Conservation (phyloP, 2,888 invertebrate species). For the Cacoxenus indagator region DNA sequence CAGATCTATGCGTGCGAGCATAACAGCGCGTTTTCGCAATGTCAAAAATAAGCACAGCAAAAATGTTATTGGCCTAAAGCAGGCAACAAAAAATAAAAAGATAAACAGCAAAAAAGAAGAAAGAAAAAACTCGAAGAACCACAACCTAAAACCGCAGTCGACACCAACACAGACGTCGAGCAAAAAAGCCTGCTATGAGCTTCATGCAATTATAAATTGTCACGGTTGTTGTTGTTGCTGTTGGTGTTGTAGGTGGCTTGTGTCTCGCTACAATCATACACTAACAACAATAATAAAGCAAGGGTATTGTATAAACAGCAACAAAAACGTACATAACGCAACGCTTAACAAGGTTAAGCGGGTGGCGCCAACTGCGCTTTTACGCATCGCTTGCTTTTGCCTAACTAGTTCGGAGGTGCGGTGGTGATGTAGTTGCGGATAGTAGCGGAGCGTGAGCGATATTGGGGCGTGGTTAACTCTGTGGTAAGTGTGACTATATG, state of each 20-base stretch:
- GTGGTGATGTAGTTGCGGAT: no score
- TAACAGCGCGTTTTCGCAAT: constrained; percentile 9
- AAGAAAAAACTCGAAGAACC: neutral
- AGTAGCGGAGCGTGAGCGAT: no score
- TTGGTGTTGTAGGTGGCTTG: neutral
- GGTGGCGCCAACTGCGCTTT: constrained; percentile 17
- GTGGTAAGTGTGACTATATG: no score
- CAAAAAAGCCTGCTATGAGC: neutral
- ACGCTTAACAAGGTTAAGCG: constrained; percentile 16
- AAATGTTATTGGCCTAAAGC: constrained; percentile 14
- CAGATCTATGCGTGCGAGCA: no score
- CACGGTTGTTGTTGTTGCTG: constrained; percentile 6
- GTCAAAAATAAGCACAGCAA: constrained; percentile 1
- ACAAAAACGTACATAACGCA: neutral
- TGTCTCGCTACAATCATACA: no score
- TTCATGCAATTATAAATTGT: neutral
- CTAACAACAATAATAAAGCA: no score
- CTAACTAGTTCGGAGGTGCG: no score
- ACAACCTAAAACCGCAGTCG: neutral
- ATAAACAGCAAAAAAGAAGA: no score
- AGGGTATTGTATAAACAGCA: no score
- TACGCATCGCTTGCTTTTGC: neutral
- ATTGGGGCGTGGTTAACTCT: no score
- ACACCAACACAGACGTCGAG: neutral
- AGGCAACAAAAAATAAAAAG: neutral